These are phyloP conservation scores for Donacobius atricapilla DNA, from an alignment of 2,113 vertebrate species.

Conservation along the genomic window DNA sequence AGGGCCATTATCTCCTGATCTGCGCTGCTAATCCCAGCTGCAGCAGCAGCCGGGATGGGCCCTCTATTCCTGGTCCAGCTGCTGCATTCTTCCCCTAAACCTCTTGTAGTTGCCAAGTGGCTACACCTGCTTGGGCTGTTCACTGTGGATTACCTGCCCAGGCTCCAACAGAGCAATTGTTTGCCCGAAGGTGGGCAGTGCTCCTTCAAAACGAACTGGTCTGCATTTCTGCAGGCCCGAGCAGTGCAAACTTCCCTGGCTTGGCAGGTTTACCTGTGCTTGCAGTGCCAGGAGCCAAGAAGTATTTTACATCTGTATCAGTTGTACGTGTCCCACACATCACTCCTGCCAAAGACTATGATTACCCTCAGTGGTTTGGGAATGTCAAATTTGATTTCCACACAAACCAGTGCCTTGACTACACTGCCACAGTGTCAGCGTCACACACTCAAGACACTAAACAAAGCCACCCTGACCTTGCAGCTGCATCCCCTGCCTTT, in stretches of 20 bases:
- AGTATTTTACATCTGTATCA: neutral
- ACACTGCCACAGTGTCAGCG: rapidly evolving
- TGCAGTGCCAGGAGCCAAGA: neutral
- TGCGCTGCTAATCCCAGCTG: neutral
- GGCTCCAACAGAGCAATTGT: rapidly evolving
- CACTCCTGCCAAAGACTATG: rapidly evolving
- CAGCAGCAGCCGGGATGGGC: neutral
- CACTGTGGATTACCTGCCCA: neutral
- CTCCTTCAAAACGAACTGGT: neutral
- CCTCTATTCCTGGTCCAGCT: neutral
- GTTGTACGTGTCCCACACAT: rapidly evolving
- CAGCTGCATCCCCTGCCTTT: neutral
- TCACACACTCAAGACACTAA: neutral
- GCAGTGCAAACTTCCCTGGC: neutral
- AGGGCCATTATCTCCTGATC: neutral
- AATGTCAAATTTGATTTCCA: neutral
- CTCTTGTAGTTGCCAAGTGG: too few species aligned
- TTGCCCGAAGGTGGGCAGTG: neutral
- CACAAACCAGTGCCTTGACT: neutral
- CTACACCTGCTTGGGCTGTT: neutral
- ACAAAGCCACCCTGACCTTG: neutral
- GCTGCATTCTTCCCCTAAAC: neutral
- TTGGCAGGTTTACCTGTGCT: neutral
- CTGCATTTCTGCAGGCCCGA: neutral
- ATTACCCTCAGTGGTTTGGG: neutral